phyloP scores from a whole-genome alignment of 2,113 vertebrate genomes.

The Spermophilus dauricus region DNA sequence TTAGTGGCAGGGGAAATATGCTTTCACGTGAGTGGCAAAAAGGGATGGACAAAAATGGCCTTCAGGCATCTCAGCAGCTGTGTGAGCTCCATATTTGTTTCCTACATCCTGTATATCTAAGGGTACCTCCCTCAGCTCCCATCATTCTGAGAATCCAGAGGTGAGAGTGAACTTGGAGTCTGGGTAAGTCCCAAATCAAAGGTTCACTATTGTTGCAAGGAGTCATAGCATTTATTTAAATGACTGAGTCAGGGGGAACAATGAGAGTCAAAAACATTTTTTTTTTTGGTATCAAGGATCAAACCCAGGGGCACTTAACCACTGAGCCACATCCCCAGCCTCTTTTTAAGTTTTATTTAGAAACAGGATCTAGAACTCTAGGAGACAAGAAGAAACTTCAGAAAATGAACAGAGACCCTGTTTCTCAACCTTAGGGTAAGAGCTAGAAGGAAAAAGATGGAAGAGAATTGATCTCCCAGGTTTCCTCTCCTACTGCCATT shows the following conservation, averaged over 20 bases:
- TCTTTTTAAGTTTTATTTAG: no score
- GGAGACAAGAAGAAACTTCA: no score
- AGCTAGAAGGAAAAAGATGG: no score
- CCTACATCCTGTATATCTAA: background rate
- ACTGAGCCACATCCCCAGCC: no score
- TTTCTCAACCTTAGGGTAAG: no score
- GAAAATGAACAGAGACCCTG: no score
- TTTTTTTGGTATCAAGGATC: background rate
- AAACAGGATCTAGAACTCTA: no score
- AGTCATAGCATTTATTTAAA: conserved; percentile 37
- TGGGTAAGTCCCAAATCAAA: conserved; percentile 20
- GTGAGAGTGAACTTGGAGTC: background rate
- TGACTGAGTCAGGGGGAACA: conserved; percentile 39
- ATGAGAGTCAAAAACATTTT: conserved; percentile 27
- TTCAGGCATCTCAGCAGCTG: conserved; percentile 58
- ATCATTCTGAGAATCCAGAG: background rate
- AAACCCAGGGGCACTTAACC: no score
- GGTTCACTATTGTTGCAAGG: conserved; percentile 41
- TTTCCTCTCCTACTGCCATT: no score
- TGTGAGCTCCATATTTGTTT: background rate
- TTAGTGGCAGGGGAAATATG: conserved; percentile 41
- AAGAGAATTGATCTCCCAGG: no score
- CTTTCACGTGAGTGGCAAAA: conserved; percentile 36
- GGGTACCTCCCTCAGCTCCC: background rate
- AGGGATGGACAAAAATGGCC: background rate